Base-by-base conservation (phyloP, 2,888 invertebrate genomes). In the Laothoe populi region DNA sequence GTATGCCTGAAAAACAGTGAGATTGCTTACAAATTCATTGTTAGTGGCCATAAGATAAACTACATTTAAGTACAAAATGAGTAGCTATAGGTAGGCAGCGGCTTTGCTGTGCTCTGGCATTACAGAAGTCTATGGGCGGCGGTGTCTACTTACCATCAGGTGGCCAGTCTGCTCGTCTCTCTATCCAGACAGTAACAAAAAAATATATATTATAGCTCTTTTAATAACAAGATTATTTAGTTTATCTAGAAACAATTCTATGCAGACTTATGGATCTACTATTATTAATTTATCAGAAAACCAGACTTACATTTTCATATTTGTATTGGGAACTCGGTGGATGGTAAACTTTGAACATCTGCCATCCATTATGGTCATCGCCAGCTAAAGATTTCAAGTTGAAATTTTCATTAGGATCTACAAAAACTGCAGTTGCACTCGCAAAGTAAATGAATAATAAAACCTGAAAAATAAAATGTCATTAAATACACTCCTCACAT, bases 281-380 rank as follows among this genome's bases (percentile, higher is more conserved):
- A n/a, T 1, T 42, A 42, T n/a, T 16, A 1, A n/a, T 19, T 19
- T 0, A 46, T 23, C 19, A 2, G 11, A 46, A 11, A 46, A 46
- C 23, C 11, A 4, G 11, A 88, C 89, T 88, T 77, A 90, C 90
- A 72, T 83, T 74, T 35, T 88, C 84, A 62, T 84, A 79, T 72
- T 85, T 83, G 64, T 84, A 79, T 62, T 72, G 80, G n/a, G 82
- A 68, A 48, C 75, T 82, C 13, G 84, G 78, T 5, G 87, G 84
- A 69, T 91, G 86, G 64, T 84, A 88, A 7, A 82, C 70, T 70
- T 86, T 88, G 0, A 87, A 74, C 64, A 80, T 71, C 64, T 88
- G 88, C 88, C 91, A 92, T 13, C 77, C 77, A 3, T 79, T 79
- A 13, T 75, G 66, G 53, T 68, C 66, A 13, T 74, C 69, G 26